Evolutionary conservation across 2,113 vertebrate genomes (phyloP).

Genomic region (Cisticola juncidis): DNA sequence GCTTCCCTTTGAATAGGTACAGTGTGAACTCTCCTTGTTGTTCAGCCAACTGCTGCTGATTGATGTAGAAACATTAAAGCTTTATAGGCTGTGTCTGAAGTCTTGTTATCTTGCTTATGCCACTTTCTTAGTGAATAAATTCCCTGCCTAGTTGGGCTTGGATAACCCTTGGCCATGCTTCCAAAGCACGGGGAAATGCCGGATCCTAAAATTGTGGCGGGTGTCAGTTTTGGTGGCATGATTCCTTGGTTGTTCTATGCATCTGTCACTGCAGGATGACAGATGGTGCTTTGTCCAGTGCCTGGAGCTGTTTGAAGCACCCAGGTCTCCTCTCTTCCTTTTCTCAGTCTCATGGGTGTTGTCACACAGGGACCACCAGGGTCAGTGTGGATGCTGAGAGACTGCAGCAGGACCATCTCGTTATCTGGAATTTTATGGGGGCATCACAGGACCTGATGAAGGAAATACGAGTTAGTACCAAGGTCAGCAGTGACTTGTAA

Average conservation of each 20-base stretch:
- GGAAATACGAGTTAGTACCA: neutral
- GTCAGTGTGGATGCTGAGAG: neutral
- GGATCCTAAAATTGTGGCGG: neutral
- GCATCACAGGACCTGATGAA: neutral
- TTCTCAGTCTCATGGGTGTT: neutral
- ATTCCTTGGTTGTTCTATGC: neutral
- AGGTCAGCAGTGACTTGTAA: neutral
- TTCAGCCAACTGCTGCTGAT: neutral
- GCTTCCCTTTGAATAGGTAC: neutral
- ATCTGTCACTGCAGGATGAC: neutral
- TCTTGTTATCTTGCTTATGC: neutral
- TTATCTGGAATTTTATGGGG: neutral
- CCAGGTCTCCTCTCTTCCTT: neutral
- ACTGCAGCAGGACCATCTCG: neutral
- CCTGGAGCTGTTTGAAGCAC: neutral
- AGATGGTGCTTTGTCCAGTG: neutral
- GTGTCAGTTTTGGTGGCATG: neutral
- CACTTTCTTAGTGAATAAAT: neutral
- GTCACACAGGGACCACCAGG: neutral
- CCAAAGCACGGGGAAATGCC: neutral
- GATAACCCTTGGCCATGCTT: neutral
- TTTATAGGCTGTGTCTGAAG: neutral
- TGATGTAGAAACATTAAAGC: neutral
- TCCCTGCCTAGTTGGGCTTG: neutral
- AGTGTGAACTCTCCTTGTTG: neutral